Percentiles rank a stretch among this genome's conserved stretches.
Conservation (phyloP, 2,113 vertebrate species). For the Pangasianodon gigas region DNA sequence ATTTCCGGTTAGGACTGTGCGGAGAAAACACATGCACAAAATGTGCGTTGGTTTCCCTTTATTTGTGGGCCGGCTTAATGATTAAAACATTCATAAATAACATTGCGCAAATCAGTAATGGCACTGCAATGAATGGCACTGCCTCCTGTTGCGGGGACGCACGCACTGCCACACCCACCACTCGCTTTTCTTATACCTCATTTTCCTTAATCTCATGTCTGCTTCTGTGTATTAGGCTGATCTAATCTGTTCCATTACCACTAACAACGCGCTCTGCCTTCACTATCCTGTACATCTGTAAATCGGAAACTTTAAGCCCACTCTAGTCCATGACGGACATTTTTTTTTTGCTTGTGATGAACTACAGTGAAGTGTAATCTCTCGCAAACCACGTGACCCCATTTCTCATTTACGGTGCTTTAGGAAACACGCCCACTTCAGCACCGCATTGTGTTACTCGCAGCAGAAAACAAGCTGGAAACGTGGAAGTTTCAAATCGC, state of each 20-base stretch:
- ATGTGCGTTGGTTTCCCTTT: neutral
- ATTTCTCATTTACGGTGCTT: conserved; percentile 52
- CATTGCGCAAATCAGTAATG: neutral
- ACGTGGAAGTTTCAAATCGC: too few relatives aligned
- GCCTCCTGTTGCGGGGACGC: conserved; percentile 20
- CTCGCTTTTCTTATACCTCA: neutral
- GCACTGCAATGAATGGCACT: neutral
- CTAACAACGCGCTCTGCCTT: conserved; percentile 5
- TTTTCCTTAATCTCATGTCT: neutral
- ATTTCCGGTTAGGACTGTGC: neutral
- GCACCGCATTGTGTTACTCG: conserved; percentile 56
- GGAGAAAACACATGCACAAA: neutral
- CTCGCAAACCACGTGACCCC: neutral
- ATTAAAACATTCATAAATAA: neutral
- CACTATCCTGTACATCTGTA: neutral
- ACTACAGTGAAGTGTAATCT: neutral
- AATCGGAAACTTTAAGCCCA: neutral
- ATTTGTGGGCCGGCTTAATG: neutral
- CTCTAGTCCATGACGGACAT: neutral
- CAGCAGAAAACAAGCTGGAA: conserved; percentile 45
- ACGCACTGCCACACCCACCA: conserved; percentile 6
- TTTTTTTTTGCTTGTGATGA: neutral
- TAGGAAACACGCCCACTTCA: conserved; percentile 63
- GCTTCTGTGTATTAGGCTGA: neutral
- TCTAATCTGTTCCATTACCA: neutral